A percentile compares a stretch with the other conserved stretches of the same genome.
phyloP scores from a whole-genome alignment of 2,888 invertebrate species.

The Aphidoletes aphidimyza region DNA sequence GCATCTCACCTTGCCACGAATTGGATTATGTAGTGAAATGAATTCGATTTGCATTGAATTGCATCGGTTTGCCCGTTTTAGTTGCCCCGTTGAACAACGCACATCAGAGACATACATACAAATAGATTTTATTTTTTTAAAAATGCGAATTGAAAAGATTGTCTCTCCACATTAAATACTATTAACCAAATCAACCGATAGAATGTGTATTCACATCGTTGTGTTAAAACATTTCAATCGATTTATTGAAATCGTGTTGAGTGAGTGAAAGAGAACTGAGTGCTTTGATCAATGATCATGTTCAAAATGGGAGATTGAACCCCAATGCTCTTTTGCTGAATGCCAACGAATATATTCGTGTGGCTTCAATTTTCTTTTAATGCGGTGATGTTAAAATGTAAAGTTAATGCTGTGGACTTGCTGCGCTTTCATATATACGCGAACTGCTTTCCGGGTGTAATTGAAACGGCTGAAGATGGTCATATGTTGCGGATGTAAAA shows the following conservation, averaged over 20 bases:
- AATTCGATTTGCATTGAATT: too few relatives aligned
- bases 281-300: not conserved
- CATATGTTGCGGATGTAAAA: not conserved
- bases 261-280: not conserved
- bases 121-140: not conserved
- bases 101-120: too few relatives aligned
- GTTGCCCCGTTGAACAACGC: too few relatives aligned
- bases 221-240: constrained; percentile 49
- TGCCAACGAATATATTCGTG: not conserved
- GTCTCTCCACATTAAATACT: constrained; percentile 18
- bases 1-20: not conserved
- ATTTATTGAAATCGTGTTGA: constrained; percentile 48
- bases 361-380: constrained; percentile 1
- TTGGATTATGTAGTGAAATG: not conserved
- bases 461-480: constrained; percentile 21
- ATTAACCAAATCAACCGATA: constrained; percentile 42
- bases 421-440: not conserved
- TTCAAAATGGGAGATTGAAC: too few relatives aligned
- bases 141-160: not conserved
- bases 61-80: too few relatives aligned
- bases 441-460: too few relatives aligned
- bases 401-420: not conserved
- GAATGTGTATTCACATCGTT: constrained; percentile 30
- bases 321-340: too few relatives aligned
- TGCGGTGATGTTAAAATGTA: not conserved